Base-by-base conservation (phyloP, 1,140 invertebrate species). In the Nixonia krombeini region DNA sequence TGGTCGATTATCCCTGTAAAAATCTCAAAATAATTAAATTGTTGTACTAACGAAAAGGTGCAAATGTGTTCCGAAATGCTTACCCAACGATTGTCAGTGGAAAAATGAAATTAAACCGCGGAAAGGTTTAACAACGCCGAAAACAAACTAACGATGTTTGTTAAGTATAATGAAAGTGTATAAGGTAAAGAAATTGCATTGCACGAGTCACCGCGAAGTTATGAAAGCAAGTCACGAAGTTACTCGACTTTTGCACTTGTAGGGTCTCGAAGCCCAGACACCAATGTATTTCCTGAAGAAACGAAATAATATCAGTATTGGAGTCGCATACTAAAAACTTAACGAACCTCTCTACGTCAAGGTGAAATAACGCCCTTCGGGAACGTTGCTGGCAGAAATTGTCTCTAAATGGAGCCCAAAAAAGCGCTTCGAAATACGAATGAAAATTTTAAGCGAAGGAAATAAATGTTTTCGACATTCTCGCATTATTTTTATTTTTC, bases 211-310 rank as follows among this genome's bases (percentile, higher is more conserved):
- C 21, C 21, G 21, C n/a, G 18, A 44, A 44, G 21, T 44, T 44
- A 44, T 44, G 41, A 15, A 44, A 44, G 41, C 41, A n/a, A 44
- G 41, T 44, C 41, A 44, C 41, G 41, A 44, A 44, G 41, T 44
- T 25, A 44, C 41, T 41, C 13, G 41, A 44, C 18, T 44, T 44
- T 44, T 44, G 21, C 23, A 26, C n/a, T 41, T 38, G 15, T 15
- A 23, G n/a, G 38, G 6, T 41, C 18, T 41, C 18, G 18, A 41
- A 41, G n/a, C 10, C 2, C n/a, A 23, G 18, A n/a, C 17, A 23
- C 16, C 16, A 10, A 21, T 41, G 38, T 41, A 13, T 13, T 41
- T 41, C n/a, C 17, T 23, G 38, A 21, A 37, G 35, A 37, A n/a
- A 16, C 7, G 35, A 15, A 37, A 37, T 16, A 37, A 13, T 13